These are phyloP conservation scores for Apotomis betuletana DNA, from an alignment of 2,888 invertebrate genomes.

Conservation along the genomic window DNA sequence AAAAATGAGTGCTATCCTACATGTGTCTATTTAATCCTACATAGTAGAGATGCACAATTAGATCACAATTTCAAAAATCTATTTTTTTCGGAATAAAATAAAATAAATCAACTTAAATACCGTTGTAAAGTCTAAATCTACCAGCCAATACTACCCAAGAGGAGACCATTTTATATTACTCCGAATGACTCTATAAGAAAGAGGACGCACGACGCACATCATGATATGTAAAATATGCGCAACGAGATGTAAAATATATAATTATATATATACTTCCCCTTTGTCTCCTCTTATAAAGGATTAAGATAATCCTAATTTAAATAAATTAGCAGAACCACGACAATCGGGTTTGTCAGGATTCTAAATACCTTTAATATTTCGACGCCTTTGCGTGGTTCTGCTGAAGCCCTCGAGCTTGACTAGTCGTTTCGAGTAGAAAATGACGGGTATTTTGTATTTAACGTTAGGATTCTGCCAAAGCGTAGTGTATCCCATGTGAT, in stretches of 20 bases:
- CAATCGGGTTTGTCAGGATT: not conserved
- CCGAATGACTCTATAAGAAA: too few relatives aligned
- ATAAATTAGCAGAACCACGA: slow-evolving; percentile 12
- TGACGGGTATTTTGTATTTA: slow-evolving; percentile 19
- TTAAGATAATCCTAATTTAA: not conserved
- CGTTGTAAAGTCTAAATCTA: not conserved
- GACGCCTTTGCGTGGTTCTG: slow-evolving; percentile 12
- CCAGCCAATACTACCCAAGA: too few relatives aligned
- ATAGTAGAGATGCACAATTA: too few relatives aligned
- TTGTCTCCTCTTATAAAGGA: not conserved
- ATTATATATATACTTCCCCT: too few relatives aligned
- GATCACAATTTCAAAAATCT: too few relatives aligned
- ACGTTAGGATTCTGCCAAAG: slow-evolving; percentile 22
- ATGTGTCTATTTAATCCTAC: too few relatives aligned
- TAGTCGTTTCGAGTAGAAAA: slow-evolving; percentile 17
- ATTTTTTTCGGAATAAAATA: too few relatives aligned
- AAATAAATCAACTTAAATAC: too few relatives aligned
- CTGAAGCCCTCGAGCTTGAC: slow-evolving; percentile 24
- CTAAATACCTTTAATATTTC: slow-evolving; percentile 1
- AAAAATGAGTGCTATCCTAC: not conserved
- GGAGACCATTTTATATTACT: too few relatives aligned
- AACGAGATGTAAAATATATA: too few relatives aligned
- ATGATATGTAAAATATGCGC: too few relatives aligned
- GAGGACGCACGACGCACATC: too few relatives aligned
- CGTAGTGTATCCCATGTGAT: slow-evolving; percentile 18